A percentile compares a stretch with the other conserved stretches of the same genome.
Evolutionary conservation across 1,140 invertebrate species (phyloP).

Genomic region (Drosophila littoralis): DNA sequence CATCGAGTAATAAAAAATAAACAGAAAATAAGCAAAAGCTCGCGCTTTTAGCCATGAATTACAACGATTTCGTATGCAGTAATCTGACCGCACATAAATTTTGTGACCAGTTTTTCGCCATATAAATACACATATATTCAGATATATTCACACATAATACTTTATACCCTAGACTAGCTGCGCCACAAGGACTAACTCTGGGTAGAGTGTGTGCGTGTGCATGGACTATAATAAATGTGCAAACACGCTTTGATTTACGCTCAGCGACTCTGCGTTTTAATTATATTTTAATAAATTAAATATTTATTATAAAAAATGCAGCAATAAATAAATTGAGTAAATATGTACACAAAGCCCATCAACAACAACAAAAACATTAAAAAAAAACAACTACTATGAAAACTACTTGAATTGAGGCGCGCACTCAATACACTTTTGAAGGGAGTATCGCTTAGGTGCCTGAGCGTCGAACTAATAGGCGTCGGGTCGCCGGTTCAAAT

Average conservation of each 20-base stretch:
- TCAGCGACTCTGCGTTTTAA: constrained; percentile 59
- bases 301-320: constrained; percentile 73
- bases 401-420: neutral
- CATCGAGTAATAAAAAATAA: neutral
- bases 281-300: constrained; percentile 81
- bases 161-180: constrained; percentile 19
- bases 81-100: constrained; percentile 81
- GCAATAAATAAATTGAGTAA: constrained; percentile 75
- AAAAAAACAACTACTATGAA: constrained; percentile 7
- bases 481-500: too few relatives aligned
- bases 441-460: neutral
- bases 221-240: constrained; percentile 62
- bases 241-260: constrained; percentile 75
- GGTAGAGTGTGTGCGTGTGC: neutral
- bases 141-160: constrained; percentile 61
- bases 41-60: constrained; percentile 53
- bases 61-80: constrained; percentile 63
- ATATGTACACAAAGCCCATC: constrained; percentile 31
- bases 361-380: neutral
- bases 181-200: neutral
- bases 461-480: too few relatives aligned
- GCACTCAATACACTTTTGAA: constrained; percentile 5
- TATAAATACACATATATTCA: constrained; percentile 9
- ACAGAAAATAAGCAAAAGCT: neutral
- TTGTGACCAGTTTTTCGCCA: constrained; percentile 28